Evolutionary conservation across 30 jellyfish, hydroid and myxozoan genomes (phyloP), one percentile per base, ranked within the genome.

Genomic region (Pseudorhiza aurosa): DNA sequence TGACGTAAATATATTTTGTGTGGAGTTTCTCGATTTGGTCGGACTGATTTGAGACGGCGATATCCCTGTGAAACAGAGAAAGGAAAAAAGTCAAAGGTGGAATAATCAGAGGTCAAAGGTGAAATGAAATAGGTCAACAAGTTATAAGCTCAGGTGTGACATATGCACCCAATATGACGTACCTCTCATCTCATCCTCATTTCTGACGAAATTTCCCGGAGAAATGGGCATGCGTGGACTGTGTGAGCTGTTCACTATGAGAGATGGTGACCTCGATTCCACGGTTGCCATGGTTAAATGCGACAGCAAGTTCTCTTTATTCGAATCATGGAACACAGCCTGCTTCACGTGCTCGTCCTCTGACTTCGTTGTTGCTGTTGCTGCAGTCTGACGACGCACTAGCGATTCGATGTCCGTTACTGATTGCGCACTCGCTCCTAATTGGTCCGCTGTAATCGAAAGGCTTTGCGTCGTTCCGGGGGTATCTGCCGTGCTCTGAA

Each of bases 211-310:
- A 4, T 45, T 36, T 18, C 65, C 65, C 1, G 82, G 69, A 6
- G 82, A 68, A 1, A 68, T 68, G 4, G 82, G 82, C 62, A 68
- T 67, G 7, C 81, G 62, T 4, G 81, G 82, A 19, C 82, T 68
- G 30, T 68, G 67, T 7, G 82, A 28, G 26, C 68, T 68, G 22
- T 46, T 68, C 7, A 68, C 82, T 21, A 68, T 68, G 14, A 68
- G 26, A 1, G 68, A 68, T 37, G 82, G 82, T 55, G 82, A 45
- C 46, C 44, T 68, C 29, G 68, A 46, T 68, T 68, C 82, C 50
- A 68, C 82, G 15, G 82, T 19, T 40, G 82, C 68, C 22, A 68
- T 68, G 44, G 82, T 68, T 2, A 68, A 28, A n/a, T 68, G 57
- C 53, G 82, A 21, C 49, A 68, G 30, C 42, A 68, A 21, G 1